Conservation (phyloP, 2,797 vertebrate species). For the Benthosema pterotum region DNA sequence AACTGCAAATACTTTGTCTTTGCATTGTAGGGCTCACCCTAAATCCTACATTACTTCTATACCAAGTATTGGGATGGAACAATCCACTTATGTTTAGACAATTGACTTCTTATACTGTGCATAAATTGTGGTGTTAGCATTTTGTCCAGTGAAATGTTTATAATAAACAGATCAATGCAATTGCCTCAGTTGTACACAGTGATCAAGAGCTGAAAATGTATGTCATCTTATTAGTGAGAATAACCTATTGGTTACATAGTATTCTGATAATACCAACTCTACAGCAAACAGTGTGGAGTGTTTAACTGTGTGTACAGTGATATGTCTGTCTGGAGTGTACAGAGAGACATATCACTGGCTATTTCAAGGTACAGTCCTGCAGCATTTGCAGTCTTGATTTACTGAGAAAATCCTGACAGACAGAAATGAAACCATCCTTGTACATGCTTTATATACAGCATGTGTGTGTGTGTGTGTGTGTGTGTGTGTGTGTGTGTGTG, state of each 20-base stretch:
- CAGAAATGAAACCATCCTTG: neutral
- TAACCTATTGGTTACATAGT: neutral
- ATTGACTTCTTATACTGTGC: too few species aligned
- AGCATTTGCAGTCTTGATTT: neutral
- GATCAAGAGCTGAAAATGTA: too few species aligned
- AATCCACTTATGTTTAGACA: neutral
- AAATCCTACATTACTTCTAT: too few species aligned
- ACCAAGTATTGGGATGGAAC: neutral
- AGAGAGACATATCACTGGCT: neutral
- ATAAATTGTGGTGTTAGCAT: too few species aligned
- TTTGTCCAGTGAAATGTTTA: too few species aligned
- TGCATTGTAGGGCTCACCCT: slow-evolving; percentile 6
- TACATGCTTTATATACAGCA: neutral
- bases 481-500: too few species aligned
- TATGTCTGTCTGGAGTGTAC: neutral
- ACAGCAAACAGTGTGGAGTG: neutral
- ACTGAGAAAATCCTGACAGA: neutral
- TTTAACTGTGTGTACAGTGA: too few species aligned
- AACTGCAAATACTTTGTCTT: slow-evolving; percentile 2
- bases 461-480: too few species aligned
- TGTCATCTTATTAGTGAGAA: too few species aligned
- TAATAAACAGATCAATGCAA: too few species aligned
- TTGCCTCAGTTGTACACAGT: too few species aligned
- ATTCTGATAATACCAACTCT: neutral
- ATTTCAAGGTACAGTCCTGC: neutral